Base-by-base conservation (phyloP, 2,113 vertebrate species). In the Poecilia latipinna region DNA sequence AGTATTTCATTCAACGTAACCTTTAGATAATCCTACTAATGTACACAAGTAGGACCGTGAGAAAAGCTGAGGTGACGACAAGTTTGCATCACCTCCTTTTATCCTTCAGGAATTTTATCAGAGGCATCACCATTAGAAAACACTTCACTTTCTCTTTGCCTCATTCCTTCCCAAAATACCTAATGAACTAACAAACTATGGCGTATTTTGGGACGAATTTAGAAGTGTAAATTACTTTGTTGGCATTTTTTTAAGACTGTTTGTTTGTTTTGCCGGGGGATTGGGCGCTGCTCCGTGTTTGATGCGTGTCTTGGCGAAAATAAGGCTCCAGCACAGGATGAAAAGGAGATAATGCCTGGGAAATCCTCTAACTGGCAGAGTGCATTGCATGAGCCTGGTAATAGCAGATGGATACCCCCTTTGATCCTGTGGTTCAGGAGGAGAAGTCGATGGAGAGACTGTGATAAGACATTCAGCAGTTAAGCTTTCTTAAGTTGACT, bases 401-500 rank as follows among this genome's bases (percentile, higher is more conserved):
- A 89, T 78, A 87, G 84, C 89, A 82, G 82, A 89, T 86, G 85
- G 83, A 90, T 83, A 78, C 72, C 60, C 12, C 11, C 75, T 90
- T 91, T 91, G 88, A 93, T 91, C 87, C 81, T n/a, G 68, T 44
- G 7, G 70, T 77, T 74, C 24, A 73, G 82, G 79, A 88, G 80
- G 81, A 87, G 82, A 92, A 89, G 78, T 87, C 65, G 75, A 90
- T 89, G 83, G 85, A 90, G 73, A 62, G 78, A 79, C 77, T 89
- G 75, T 80, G 91, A 89, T 91, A 83, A 86, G 88, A 82, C 86
- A 64, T 87, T 83, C 76, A 87, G 78, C 79, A 62, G 77, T 74
- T 82, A 84, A 85, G 74, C 66, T 12, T 79, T 61, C 75, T 68
- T 85, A 65, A 83, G 66, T 72, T 35, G 31, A 73, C 64, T 77